phyloP scores from a whole-genome alignment of 2,797 vertebrate species.

The Melanotaenia parkinsoni region DNA sequence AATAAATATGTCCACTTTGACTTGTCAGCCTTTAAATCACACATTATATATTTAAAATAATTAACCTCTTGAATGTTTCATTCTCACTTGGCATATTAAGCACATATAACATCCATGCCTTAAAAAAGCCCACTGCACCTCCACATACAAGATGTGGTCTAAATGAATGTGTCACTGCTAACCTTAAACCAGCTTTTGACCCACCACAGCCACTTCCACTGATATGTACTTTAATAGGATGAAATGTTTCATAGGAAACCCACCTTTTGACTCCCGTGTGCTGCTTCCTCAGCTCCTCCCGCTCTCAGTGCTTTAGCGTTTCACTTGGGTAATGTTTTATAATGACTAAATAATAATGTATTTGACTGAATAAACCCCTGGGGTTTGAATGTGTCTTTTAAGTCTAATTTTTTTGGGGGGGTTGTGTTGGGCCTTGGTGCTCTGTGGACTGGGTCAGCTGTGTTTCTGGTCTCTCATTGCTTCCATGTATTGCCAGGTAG shows the following conservation, averaged over 20 bases:
- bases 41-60: constrained; percentile 38
- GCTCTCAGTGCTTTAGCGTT: constrained; percentile 71
- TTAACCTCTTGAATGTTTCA: constrained; percentile 26
- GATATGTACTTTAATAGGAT: background rate
- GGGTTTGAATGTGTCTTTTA: constrained; percentile 74
- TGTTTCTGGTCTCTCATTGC: constrained; percentile 33
- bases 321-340: constrained; percentile 71
- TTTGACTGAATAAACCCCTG: constrained; percentile 81
- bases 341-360: constrained; percentile 71
- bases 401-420: constrained; percentile 52
- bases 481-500: constrained; percentile 2
- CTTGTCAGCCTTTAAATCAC: constrained; percentile 34
- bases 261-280: constrained; percentile 31
- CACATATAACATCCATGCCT: constrained; percentile 59
- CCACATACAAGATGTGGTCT: constrained; percentile 56
- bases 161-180: constrained; percentile 67
- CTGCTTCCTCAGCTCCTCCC: constrained; percentile 64
- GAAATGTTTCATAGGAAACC: background rate
- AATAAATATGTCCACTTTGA: constrained; percentile 45
- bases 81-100: constrained; percentile 22
- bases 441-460: constrained; percentile 55
- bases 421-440: constrained; percentile 52
- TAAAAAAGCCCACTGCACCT: constrained; percentile 61
- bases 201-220: constrained; percentile 4
- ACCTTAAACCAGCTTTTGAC: constrained; percentile 33